Conservation (phyloP, 2,113 vertebrate genomes). For the Ptyas mucosa region DNA sequence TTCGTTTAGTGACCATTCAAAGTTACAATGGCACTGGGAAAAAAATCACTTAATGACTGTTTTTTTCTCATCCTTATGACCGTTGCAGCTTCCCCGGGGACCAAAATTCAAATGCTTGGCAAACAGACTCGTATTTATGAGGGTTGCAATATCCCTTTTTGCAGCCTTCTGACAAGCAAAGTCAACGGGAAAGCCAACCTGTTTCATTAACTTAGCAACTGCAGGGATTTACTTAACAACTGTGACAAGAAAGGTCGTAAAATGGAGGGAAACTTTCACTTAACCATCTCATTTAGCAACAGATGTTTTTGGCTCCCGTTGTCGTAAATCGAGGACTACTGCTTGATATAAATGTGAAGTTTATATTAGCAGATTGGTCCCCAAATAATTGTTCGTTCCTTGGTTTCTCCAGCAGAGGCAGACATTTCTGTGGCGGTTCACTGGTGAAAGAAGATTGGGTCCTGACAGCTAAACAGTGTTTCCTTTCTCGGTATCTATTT, state of each 20-base stretch:
- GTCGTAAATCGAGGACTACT: background rate
- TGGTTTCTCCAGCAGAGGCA: conserved; percentile 68
- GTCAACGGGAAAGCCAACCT: background rate
- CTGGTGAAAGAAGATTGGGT: conserved; percentile 94
- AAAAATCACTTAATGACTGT: background rate
- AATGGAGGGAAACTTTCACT: background rate
- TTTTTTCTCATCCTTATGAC: background rate
- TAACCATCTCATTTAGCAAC: background rate
- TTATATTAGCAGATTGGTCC: background rate
- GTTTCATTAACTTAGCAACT: background rate
- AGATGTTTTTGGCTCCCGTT: background rate
- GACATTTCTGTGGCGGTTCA: conserved; percentile 94
- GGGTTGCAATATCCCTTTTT: background rate
- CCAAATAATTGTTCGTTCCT: background rate
- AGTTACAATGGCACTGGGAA: background rate
- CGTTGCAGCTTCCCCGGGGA: background rate
- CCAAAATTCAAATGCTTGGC: background rate
- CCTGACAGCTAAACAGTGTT: conserved; percentile 92
- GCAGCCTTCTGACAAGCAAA: background rate
- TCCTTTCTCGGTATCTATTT: conserved; percentile 86
- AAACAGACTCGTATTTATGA: background rate
- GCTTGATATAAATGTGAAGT: background rate
- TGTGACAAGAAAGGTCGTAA: background rate
- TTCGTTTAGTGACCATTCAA: background rate
- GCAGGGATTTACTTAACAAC: background rate